Evolutionary conservation across 2,888 invertebrate species (phyloP), one percentile per base, ranked within the genome.

Genomic region (Ophion ventricosus): DNA sequence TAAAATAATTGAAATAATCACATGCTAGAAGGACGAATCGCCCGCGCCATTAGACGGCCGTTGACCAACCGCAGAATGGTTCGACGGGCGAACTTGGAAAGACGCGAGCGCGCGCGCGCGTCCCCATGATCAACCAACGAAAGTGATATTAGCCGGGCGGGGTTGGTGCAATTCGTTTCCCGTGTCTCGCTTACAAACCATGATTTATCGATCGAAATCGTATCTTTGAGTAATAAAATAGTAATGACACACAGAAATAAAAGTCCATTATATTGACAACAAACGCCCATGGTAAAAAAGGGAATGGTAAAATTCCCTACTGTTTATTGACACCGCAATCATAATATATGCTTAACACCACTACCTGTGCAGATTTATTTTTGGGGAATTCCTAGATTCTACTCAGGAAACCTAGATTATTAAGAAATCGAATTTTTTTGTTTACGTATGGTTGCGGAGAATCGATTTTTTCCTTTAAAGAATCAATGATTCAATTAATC

Each of bases 1-100:
- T 92, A 89, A 91, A 92, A 91, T 92, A 92, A 92, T 91, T 91
- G 91, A 91, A 91, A 92, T 92, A 92, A 92, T 91, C 91, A 90
- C 88, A 91, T 87, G 88, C 87, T 88, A 83, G 90, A 88, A 88
- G 86, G 86, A 89, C 87, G 87, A 87, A 83, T 85, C 86, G 86
- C 82, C 82, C 87, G 85, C 86, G 87, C 85, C 85, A 87, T 88
- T 88, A 88, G 87, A 83, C 78, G 83, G 76, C 70, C 85, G 80
- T 87, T 87, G 87, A 87, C 85, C 86, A 88, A 85, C 87, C 87
- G 80, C 87, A 85, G 80, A 84, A 87, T 83, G 72, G 72, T 82
- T 82, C 84, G 82, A 76, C 77, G 26, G 69, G 63, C 69, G 78
- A 69, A 56, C 57, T 66, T 57, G 26, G 29, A 20, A 35, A 64